Evolutionary conservation across 2,888 invertebrate genomes (phyloP), one percentile per base, ranked within the genome.

Genomic region (Microplitis deprimator): DNA sequence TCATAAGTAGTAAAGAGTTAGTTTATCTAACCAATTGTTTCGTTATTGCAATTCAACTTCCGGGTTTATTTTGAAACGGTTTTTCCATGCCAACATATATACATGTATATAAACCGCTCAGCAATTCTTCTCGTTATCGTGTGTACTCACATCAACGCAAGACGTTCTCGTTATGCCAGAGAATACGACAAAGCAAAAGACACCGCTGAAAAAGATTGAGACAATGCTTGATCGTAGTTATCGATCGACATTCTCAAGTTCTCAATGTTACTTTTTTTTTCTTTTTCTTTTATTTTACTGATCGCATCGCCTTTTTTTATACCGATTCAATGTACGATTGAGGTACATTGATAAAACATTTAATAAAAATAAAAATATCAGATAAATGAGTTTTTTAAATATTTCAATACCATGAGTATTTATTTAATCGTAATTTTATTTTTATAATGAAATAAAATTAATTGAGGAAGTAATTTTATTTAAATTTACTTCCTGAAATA

Each of bases 111-210:
- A 6, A 68, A 68, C 68, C 17, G 41, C 8, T 68, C 8, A 68
- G 41, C 41, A 68, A 68, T 68, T 68, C 41, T 17, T 68, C 41
- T 68, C 41, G 68, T 68, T 40, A 68, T 68, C 68, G 41, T 38
- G 10, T 41, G 17, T 40, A 40, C 62, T 17, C 20, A 62, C 62
- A 62, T 68, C 41, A 20, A 67, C 38, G 67, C 38, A 8, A 13
- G 50, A 50, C 50, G 13, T 50, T 50, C 50, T 67, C 39, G 67
- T 40, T 68, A 68, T 68, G 41, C 68, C 16, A 16, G 39, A 40
- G 41, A 68, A 68, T 16, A 40, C 40, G 17, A 68, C 16, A 40
- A 39, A 41, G 17, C 39, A 40, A n/a, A 29, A 40, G 40, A 38
- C 50, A 40, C 68, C 17, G 41, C 39, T 40, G 40, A 17, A 38